Conservation (phyloP, 2,797 vertebrate genomes). For the Gymnocypris eckloni region DNA sequence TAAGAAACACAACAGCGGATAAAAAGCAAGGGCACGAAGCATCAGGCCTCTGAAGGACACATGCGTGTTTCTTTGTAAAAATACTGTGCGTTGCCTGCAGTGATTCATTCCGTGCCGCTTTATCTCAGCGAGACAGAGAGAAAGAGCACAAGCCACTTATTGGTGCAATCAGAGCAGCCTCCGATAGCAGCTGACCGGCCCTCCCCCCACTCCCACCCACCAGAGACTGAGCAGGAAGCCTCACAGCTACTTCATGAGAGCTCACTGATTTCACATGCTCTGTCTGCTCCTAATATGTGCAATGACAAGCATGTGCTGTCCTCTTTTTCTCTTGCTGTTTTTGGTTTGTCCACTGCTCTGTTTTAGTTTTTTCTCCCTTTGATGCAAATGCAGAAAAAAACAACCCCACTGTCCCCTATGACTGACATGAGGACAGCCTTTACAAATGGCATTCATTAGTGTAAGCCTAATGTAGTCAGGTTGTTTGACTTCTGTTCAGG, state of each 20-base stretch:
- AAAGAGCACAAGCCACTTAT: constrained; percentile 48
- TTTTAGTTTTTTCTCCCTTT: neutral
- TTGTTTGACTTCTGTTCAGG: neutral
- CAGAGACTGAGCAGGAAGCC: constrained; percentile 38
- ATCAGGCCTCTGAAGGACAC: constrained; percentile 23
- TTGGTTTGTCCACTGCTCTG: neutral
- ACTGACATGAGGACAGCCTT: neutral
- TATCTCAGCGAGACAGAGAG: constrained; percentile 47
- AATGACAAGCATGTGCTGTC: constrained; percentile 49
- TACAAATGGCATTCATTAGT: neutral
- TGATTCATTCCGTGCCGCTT: constrained; percentile 50
- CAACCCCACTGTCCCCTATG: neutral
- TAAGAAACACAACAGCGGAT: constrained; percentile 1
- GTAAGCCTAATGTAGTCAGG: constrained; percentile 1
- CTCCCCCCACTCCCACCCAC: constrained; percentile 6
- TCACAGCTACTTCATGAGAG: constrained; percentile 42
- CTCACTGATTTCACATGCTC: constrained; percentile 50
- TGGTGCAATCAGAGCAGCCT: constrained; percentile 51
- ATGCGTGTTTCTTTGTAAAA: constrained; percentile 28
- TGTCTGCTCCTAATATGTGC: constrained; percentile 47
- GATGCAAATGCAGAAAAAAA: constrained; percentile 42
- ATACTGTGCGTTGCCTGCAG: constrained; percentile 11
- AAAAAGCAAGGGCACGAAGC: constrained; percentile 28
- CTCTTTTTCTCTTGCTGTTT: constrained; percentile 1
- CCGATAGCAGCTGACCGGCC: constrained; percentile 36